Conservation (phyloP, 2,113 vertebrate species). For the Ondatra zibethicus region DNA sequence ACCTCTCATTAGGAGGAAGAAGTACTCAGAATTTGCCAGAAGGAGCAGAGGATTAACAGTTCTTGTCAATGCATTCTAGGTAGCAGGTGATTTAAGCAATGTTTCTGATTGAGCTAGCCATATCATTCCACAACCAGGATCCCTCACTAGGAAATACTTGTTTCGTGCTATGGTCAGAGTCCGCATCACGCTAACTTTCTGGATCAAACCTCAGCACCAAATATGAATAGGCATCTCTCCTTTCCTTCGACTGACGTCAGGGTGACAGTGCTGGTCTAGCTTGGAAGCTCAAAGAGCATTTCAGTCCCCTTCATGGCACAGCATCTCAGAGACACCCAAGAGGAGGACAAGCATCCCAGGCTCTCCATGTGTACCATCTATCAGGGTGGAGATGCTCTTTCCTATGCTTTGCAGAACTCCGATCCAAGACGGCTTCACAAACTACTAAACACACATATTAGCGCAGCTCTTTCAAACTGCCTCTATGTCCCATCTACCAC, state of each 20-base stretch:
- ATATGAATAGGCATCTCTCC: neutral
- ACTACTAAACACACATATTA: neutral
- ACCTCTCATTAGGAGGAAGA: neutral
- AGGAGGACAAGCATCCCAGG: neutral
- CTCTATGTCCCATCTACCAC: neutral
- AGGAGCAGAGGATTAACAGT: neutral
- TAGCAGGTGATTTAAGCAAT: neutral
- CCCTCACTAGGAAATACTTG: neutral
- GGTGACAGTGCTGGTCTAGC: neutral
- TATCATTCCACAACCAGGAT: neutral
- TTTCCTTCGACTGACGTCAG: neutral
- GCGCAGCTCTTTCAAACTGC: neutral
- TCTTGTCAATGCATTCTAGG: neutral
- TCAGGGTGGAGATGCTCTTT: neutral
- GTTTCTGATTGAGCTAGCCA: conserved; percentile 2
- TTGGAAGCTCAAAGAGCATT: neutral
- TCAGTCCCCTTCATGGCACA: neutral
- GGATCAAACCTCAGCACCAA: conserved; percentile 7
- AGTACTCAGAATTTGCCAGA: neutral
- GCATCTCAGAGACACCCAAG: neutral
- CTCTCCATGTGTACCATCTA: neutral
- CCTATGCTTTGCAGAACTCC: neutral
- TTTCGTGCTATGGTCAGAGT: neutral
- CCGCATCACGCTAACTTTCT: neutral
- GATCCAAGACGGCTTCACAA: neutral